Percentiles rank a stretch among this genome's conserved stretches.
These are phyloP conservation scores for Pomatorhinus ruficollis DNA, from an alignment of 2,113 vertebrate species.

Conservation along the genomic window DNA sequence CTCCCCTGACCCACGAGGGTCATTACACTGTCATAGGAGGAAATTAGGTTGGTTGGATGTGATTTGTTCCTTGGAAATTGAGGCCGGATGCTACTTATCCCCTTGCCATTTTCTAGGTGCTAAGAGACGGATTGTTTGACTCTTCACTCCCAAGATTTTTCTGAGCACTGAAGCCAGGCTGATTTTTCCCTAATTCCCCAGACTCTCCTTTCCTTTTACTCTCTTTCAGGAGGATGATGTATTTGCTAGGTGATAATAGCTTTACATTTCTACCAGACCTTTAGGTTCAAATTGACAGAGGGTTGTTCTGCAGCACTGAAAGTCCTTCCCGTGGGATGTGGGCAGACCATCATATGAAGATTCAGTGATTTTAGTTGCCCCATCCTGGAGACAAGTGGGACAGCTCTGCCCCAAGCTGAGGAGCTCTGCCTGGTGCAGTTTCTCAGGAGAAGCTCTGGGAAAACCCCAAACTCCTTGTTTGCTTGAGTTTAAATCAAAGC, in stretches of 20 bases:
- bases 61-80: slow-evolving; percentile 50
- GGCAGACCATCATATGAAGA: background rate
- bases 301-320: background rate
- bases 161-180: slow-evolving; percentile 9
- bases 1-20: background rate
- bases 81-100: slow-evolving; percentile 20
- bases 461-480: background rate
- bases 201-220: slow-evolving; percentile 14
- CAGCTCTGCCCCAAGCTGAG: background rate
- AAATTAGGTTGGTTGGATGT: slow-evolving; percentile 31
- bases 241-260: slow-evolving; percentile 58
- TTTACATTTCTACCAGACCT: background rate
- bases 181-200: slow-evolving; percentile 27
- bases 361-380: background rate
- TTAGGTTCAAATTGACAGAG: background rate
- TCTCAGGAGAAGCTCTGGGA: background rate
- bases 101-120: slow-evolving; percentile 18
- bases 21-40: slow-evolving; percentile 28
- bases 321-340: background rate
- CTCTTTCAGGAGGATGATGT: slow-evolving; percentile 4
- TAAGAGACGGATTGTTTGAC: slow-evolving; percentile 33
- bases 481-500: background rate
- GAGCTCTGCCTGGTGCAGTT: background rate
- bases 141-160: background rate
- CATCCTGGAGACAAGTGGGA: background rate